phyloP scores from a whole-genome alignment of 1,140 invertebrate genomes.

The Drosophila repletoides region DNA sequence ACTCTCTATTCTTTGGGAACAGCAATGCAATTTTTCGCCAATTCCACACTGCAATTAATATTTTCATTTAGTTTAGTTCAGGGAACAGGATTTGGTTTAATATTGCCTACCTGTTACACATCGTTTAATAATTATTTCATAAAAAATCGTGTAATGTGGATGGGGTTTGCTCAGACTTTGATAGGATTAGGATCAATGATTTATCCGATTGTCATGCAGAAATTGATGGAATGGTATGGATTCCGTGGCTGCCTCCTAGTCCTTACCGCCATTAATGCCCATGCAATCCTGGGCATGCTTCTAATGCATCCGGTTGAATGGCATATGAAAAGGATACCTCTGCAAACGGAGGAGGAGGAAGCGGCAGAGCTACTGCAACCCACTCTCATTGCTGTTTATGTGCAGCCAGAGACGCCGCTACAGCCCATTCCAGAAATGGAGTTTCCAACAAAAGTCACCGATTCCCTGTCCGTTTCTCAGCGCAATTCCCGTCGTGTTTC shows the following conservation, averaged over 20 bases:
- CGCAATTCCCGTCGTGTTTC: slow-evolving; percentile 40
- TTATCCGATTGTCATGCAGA: slow-evolving; percentile 84
- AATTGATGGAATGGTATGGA: slow-evolving; percentile 84
- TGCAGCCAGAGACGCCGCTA: slow-evolving; percentile 60
- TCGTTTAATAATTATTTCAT: slow-evolving; percentile 85
- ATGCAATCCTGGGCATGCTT: slow-evolving; percentile 86
- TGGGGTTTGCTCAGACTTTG: slow-evolving; percentile 85
- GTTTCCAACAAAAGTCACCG: background rate
- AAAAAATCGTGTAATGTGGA: slow-evolving; percentile 84
- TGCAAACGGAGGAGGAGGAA: slow-evolving; percentile 74
- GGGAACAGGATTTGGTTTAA: slow-evolving; percentile 85
- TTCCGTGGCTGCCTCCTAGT: slow-evolving; percentile 86
- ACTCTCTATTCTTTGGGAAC: slow-evolving; percentile 84
- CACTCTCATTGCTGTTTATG: slow-evolving; percentile 25
- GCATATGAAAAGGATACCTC: slow-evolving; percentile 84
- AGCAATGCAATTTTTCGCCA: slow-evolving; percentile 84
- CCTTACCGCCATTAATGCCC: slow-evolving; percentile 84
- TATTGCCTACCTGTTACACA: slow-evolving; percentile 84
- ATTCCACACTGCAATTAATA: slow-evolving; percentile 83
- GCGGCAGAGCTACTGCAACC: background rate
- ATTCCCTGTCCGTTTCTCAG: background rate
- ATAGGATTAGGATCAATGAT: slow-evolving; percentile 84
- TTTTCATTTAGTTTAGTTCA: slow-evolving; percentile 85
- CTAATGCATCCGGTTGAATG: slow-evolving; percentile 87
- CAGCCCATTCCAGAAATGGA: slow-evolving; percentile 20